These are phyloP conservation scores for Lucilia sericata DNA, from an alignment of 1,140 invertebrate genomes.

Conservation along the genomic window DNA sequence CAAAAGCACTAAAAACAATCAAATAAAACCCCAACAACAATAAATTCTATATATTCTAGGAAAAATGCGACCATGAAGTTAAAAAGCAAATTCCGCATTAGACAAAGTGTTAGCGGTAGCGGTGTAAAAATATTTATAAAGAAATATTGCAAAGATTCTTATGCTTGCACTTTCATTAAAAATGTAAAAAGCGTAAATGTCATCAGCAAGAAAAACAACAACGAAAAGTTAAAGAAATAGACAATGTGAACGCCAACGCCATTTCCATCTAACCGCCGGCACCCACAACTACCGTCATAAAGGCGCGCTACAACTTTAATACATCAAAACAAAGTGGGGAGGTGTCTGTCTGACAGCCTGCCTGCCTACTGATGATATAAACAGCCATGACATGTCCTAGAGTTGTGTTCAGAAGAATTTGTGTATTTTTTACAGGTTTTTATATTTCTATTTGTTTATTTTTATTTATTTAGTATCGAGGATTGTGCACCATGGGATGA, in stretches of 20 bases:
- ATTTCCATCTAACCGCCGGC: neutral
- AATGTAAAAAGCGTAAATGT: slow-evolving; percentile 50
- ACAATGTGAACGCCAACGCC: neutral
- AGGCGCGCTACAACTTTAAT: too few species aligned
- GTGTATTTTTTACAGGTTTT: too few species aligned
- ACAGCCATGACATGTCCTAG: too few species aligned
- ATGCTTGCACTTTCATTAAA: slow-evolving; percentile 54
- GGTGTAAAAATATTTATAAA: neutral
- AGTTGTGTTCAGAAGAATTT: too few species aligned
- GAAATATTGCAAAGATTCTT: neutral
- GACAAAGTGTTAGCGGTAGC: neutral
- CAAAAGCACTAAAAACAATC: neutral
- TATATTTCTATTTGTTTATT: too few species aligned
- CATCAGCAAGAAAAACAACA: neutral
- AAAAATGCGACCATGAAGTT: neutral
- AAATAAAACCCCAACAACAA: neutral
- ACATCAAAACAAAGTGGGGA: too few species aligned
- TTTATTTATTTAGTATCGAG: too few species aligned
- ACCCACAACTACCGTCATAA: neutral
- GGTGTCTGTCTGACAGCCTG: too few species aligned
- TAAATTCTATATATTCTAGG: neutral
- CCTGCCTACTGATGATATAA: too few species aligned
- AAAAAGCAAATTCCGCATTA: neutral
- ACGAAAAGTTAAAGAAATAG: neutral
- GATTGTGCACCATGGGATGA: too few species aligned